A percentile compares a stretch with the other conserved stretches of the same genome.
These are phyloP conservation scores for human (Homo sapiens) DNA, from an alignment of 2,113 vertebrate species.

Conservation along the genomic window DNA sequence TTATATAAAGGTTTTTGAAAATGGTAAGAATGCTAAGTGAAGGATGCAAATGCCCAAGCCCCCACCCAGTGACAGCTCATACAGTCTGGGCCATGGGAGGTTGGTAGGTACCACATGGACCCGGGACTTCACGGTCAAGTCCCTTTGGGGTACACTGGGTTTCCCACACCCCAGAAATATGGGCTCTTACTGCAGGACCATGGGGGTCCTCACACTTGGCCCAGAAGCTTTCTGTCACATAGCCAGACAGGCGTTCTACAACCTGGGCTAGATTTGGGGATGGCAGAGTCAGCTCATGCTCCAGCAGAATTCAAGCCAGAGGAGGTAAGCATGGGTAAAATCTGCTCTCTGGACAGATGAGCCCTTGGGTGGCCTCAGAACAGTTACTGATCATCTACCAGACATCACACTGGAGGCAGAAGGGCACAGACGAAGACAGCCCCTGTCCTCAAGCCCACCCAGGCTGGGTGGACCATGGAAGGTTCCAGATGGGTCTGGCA, in stretches of 20 bases:
- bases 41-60: not conserved
- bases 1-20: not conserved
- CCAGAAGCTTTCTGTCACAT: not conserved
- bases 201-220: not conserved
- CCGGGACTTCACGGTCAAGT: not conserved
- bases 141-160: accelerated
- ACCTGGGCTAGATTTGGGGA: accelerated
- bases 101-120: accelerated
- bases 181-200: accelerated
- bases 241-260: not conserved
- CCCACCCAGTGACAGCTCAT: accelerated
- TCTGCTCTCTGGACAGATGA: accelerated
- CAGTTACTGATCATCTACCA: not conserved
- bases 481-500: not conserved
- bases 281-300: accelerated
- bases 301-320: accelerated
- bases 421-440: not conserved
- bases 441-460: not conserved
- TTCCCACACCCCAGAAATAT: not conserved
- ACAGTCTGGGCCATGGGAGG: not conserved
- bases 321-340: not conserved
- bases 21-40: not conserved
- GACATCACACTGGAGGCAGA: not conserved
- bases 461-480: not conserved
- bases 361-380: not conserved